These are phyloP conservation scores for Myotis planiceps DNA, from an alignment of 2,797 vertebrate species.

Conservation along the genomic window DNA sequence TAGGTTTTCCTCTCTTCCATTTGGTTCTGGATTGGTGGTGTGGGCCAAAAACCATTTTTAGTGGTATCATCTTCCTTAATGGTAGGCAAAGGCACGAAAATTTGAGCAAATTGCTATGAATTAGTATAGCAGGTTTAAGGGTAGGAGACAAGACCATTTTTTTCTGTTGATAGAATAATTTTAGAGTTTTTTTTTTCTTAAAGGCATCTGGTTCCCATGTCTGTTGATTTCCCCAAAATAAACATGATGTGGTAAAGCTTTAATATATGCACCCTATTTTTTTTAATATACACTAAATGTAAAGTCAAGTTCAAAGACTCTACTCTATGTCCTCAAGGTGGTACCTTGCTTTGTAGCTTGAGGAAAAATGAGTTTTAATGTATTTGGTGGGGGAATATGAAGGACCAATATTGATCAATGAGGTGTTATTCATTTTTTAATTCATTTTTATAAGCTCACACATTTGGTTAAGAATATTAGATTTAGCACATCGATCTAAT, in stretches of 20 bases:
- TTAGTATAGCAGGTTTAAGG: not conserved
- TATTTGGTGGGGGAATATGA: not conserved
- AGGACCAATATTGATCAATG: not conserved
- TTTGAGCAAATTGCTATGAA: not conserved
- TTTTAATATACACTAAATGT: not conserved
- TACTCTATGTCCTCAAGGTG: not conserved
- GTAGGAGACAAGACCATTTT: not conserved
- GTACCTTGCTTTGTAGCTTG: conserved; percentile 20
- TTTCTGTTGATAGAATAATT: not conserved
- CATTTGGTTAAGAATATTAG: conserved; percentile 34
- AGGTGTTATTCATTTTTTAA: not conserved
- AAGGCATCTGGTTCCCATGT: not conserved
- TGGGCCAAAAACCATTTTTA: not conserved
- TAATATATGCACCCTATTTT: not conserved
- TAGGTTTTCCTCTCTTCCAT: not conserved
- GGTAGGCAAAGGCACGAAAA: not conserved
- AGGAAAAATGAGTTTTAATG: conserved; percentile 35
- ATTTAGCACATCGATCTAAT: conserved; percentile 39
- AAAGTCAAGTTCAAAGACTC: conserved; percentile 15
- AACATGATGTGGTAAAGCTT: not conserved
- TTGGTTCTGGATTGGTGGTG: not conserved
- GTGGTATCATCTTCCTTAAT: not conserved
- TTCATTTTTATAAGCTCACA: not conserved
- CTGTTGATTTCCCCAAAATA: not conserved
- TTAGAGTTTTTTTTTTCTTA: not conserved